Evolutionary conservation across 1,140 invertebrate genomes (phyloP).

Genomic region (Micrasema longulum): DNA sequence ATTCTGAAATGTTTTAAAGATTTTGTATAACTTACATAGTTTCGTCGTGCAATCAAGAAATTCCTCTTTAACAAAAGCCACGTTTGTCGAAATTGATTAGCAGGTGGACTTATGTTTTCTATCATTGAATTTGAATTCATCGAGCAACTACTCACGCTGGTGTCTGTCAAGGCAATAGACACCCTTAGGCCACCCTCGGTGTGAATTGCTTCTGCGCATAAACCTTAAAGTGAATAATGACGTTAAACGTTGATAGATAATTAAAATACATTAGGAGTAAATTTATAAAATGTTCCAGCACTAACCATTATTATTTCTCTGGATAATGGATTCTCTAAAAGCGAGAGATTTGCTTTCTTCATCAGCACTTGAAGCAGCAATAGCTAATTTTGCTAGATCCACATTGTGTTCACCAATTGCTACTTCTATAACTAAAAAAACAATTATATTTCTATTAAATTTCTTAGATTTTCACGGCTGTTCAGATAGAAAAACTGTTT

Average conservation of each 20-base stretch:
- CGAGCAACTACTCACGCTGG: conserved; percentile 66
- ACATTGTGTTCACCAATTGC: conserved; percentile 81
- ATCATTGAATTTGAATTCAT: conserved; percentile 35
- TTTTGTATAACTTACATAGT: conserved; percentile 76
- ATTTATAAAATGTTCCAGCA: background rate
- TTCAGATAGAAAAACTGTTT: too few species aligned
- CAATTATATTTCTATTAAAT: conserved; percentile 36
- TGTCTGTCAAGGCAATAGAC: conserved; percentile 14
- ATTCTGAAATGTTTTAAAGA: too few species aligned
- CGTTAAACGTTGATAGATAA: too few species aligned
- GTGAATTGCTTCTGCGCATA: conserved; percentile 1
- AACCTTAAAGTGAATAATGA: conserved; percentile 14
- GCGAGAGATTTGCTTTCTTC: conserved; percentile 59
- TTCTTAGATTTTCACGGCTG: too few species aligned
- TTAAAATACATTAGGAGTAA: too few species aligned
- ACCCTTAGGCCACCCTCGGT: background rate
- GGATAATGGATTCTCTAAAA: conserved; percentile 37
- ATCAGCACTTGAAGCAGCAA: conserved; percentile 69
- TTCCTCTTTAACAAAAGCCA: conserved; percentile 73
- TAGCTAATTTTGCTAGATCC: conserved; percentile 70
- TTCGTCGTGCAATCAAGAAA: conserved; percentile 70
- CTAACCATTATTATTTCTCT: conserved; percentile 33
- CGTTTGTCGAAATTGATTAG: conserved; percentile 65
- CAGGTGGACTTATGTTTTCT: conserved; percentile 59
- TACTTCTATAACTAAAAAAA: conserved; percentile 80